Evolutionary conservation across 53 echinoderm and acorn worm species (phyloP).

Genomic region (Arbacia lixula): DNA sequence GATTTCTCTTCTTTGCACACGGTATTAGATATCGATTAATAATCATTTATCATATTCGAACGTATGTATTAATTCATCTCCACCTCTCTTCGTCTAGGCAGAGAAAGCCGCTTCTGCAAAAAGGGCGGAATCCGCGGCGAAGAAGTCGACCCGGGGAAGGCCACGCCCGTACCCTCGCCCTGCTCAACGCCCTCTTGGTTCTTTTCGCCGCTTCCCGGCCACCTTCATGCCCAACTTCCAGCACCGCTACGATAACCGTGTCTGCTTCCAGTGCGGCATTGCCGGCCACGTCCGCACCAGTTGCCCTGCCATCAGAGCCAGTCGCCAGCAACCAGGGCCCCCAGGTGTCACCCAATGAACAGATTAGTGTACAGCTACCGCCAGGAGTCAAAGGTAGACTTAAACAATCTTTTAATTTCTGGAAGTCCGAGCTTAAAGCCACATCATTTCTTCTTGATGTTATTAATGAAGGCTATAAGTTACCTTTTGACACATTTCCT

Average conservation of each 20-base stretch:
- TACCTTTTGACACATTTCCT: constrained; percentile 28
- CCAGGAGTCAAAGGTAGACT: constrained; percentile 6
- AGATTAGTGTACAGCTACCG: neutral
- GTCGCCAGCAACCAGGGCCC: neutral
- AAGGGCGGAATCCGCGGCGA: constrained; percentile 26
- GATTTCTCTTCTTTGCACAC: no score
- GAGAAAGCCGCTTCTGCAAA: constrained; percentile 41
- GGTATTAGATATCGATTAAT: neutral
- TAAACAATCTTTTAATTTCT: neutral
- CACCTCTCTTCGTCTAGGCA: neutral
- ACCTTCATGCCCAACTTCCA: no score
- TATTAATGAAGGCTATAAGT: constrained; percentile 37
- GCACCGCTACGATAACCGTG: neutral
- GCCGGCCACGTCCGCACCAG: constrained; percentile 34
- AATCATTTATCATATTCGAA: neutral
- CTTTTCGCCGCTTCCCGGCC: neutral
- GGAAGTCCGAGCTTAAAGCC: constrained; percentile 38
- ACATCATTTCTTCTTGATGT: constrained; percentile 21
- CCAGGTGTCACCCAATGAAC: neutral
- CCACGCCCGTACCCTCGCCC: neutral
- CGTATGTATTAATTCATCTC: neutral
- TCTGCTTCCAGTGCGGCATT: constrained; percentile 51
- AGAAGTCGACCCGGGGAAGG: neutral
- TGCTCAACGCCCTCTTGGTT: neutral
- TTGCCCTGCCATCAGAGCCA: neutral